Evolutionary conservation across 2,888 invertebrate species (phyloP).

Genomic region (Andricus curvator): DNA sequence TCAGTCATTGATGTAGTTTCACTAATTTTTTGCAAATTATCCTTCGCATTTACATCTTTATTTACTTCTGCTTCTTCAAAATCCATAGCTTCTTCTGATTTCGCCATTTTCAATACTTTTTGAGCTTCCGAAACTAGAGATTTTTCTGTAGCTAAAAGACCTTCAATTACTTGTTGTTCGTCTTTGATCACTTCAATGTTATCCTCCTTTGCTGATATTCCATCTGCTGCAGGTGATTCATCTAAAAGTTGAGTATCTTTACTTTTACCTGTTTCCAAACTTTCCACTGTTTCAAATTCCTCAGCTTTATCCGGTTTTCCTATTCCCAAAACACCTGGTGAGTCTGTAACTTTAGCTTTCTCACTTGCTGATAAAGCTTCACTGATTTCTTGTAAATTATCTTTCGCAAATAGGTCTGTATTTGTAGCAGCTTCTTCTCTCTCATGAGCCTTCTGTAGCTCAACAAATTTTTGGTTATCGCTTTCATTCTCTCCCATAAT

Average conservation of each 20-base stretch:
- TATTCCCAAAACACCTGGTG: background rate
- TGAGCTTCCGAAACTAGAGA: too few relatives aligned
- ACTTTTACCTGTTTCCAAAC: background rate
- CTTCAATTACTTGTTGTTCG: background rate
- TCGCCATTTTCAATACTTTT: too few relatives aligned
- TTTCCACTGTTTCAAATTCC: background rate
- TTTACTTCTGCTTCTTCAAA: too few relatives aligned
- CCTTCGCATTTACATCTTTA: too few relatives aligned
- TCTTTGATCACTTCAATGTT: background rate
- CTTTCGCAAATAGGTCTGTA: background rate
- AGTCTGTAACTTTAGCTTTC: too few relatives aligned
- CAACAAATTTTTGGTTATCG: background rate
- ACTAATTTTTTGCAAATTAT: background rate
- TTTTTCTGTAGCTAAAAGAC: background rate
- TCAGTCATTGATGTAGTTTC: constrained; percentile 1
- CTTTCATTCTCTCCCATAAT: background rate
- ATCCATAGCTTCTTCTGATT: too few relatives aligned
- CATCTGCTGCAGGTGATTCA: background rate
- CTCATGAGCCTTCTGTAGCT: background rate
- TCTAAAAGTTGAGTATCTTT: background rate
- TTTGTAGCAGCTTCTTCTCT: background rate
- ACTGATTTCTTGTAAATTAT: background rate
- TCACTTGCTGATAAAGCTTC: background rate
- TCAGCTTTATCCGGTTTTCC: background rate
- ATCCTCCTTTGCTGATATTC: background rate